phyloP scores from a whole-genome alignment of 2,888 invertebrate species.

The Steromphala cineraria region DNA sequence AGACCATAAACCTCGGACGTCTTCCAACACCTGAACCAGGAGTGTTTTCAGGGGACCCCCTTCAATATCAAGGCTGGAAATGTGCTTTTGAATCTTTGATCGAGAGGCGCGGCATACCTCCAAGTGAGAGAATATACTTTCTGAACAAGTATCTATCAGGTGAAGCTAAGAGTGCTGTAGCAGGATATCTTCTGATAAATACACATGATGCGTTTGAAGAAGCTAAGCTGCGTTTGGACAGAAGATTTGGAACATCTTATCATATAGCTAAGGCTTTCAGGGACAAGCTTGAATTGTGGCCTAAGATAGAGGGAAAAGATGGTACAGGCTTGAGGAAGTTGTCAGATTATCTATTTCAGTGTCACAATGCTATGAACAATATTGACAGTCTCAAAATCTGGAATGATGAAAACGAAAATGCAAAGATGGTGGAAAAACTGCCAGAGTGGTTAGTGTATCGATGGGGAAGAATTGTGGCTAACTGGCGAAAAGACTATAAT shows the following conservation, averaged over 20 bases:
- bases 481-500: neutral
- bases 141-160: neutral
- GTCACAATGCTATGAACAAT: neutral
- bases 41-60: neutral
- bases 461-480: neutral
- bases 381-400: neutral
- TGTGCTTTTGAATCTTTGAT: neutral
- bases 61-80: neutral
- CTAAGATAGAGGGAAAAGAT: neutral
- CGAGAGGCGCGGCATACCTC: no score
- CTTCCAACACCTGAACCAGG: neutral
- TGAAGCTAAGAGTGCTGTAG: neutral
- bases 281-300: neutral
- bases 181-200: neutral
- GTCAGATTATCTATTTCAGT: neutral
- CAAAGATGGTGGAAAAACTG: neutral
- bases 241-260: neutral
- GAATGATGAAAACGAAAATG: neutral
- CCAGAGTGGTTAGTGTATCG: neutral
- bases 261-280: neutral
- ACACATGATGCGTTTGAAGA: neutral
- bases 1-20: neutral
- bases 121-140: neutral
- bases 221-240: neutral
- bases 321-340: neutral